Evolutionary conservation across 1,140 invertebrate genomes (phyloP).

Genomic region (Bicyclus anynana): DNA sequence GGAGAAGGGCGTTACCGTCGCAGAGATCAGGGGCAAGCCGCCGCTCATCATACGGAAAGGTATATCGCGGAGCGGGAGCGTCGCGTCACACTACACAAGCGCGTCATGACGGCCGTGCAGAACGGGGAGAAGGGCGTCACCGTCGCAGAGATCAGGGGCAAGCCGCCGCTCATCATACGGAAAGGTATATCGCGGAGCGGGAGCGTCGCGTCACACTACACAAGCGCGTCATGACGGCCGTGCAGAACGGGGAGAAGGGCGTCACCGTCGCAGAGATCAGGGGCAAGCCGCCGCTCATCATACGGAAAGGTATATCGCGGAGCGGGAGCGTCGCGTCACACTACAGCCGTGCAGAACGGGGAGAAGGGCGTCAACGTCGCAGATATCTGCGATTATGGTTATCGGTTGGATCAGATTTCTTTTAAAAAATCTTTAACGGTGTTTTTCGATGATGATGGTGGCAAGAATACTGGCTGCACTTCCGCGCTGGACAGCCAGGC

Average conservation of each 20-base stretch:
- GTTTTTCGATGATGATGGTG: too few relatives aligned
- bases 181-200: constrained; percentile 68
- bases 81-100: constrained; percentile 52
- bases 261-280: constrained; percentile 60
- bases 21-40: constrained; percentile 56
- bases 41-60: constrained; percentile 60
- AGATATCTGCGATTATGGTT: too few relatives aligned
- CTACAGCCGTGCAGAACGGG: too few relatives aligned
- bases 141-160: constrained; percentile 55
- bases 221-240: constrained; percentile 60
- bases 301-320: constrained; percentile 63
- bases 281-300: constrained; percentile 56
- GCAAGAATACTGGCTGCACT: too few relatives aligned
- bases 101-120: constrained; percentile 58
- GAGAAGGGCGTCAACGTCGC: too few relatives aligned
- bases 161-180: constrained; percentile 56
- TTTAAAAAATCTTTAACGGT: too few relatives aligned
- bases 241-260: constrained; percentile 25
- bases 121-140: constrained; percentile 38
- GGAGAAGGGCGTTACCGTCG: constrained; percentile 48
- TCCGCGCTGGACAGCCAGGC: too few relatives aligned
- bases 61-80: constrained; percentile 66
- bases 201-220: constrained; percentile 56
- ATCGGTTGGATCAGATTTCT: too few relatives aligned
- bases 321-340: too few relatives aligned